Base-by-base conservation (phyloP, 1,140 invertebrate genomes). In the Leguminivora glycinivorella region DNA sequence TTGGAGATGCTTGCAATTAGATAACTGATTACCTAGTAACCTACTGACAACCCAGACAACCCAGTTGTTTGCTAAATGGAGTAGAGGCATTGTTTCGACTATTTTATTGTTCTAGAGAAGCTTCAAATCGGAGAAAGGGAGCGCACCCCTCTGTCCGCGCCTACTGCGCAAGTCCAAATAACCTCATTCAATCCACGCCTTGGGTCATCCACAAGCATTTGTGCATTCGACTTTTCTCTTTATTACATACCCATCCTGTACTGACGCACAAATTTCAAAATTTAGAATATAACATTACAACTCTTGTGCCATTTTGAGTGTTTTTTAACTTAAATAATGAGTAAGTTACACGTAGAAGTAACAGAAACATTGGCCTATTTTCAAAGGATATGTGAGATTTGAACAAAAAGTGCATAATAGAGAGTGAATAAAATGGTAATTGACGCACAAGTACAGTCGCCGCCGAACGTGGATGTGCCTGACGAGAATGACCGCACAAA, bases 111-210 rank as follows among this genome's bases (percentile, higher is more conserved):
- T 63, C n/a, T 1, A 31, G n/a, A 63, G 29, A 56, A 56, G 14
- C 34, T 25, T 12, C 14, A 68, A 40, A 24, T 56, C 19, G 66
- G 17, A 12, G 34, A 25, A 71, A 63, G 72, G 70, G 72, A 60
- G 52, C 43, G 25, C 68, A 63, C 71, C 75, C 78, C 73, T 75
- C 69, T 12, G 7, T 2, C 10, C 25, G 66, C 29, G 12, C 72
- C 29, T 56, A 87, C 69, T 89, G 89, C 89, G 89, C 89, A 91
- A 80, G 89, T 89, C 82, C 87, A 83, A 86, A 84, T 87, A 89
- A 89, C 82, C 84, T 86, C 83, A 84, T 82, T 83, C 76, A 79
- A 85, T 88, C 82, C 87, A 87, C 85, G 81, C 83, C 86, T 87
- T 72, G 73, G 75, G 74, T 76, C 75, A 80, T 76, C 73, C 77